Conservation (phyloP, 2,888 invertebrate species). For the Latrodectus elegans region DNA sequence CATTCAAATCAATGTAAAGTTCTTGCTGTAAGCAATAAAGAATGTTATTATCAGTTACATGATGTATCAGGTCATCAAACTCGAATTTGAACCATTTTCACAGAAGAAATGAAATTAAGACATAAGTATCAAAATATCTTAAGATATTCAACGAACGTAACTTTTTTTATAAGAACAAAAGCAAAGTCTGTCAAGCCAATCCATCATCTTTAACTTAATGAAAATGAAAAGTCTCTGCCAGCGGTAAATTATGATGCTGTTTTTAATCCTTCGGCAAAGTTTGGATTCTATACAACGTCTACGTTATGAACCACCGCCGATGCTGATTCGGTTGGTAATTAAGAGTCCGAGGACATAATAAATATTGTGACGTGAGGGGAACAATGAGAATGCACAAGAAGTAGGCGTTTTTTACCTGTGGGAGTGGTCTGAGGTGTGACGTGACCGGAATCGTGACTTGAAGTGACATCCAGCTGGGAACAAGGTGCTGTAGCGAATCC, state of each 20-base stretch:
- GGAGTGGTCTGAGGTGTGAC: slow-evolving; percentile 63
- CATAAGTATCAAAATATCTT: too few relatives aligned
- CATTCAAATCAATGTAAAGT: too few relatives aligned
- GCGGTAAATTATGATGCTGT: not conserved
- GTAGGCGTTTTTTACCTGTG: slow-evolving; percentile 43
- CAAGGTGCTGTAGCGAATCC: slow-evolving; percentile 55
- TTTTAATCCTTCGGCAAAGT: not conserved
- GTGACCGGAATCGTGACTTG: slow-evolving; percentile 64
- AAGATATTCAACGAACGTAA: too few relatives aligned
- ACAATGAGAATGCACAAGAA: slow-evolving; percentile 28
- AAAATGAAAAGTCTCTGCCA: too few relatives aligned
- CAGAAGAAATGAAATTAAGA: too few relatives aligned
- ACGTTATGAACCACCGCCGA: not conserved
- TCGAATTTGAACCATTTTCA: too few relatives aligned
- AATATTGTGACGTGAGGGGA: slow-evolving; percentile 42
- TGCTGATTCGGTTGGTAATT: not conserved
- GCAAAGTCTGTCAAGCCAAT: too few relatives aligned
- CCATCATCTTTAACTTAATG: too few relatives aligned
- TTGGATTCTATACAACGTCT: not conserved
- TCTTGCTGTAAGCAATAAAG: too few relatives aligned
- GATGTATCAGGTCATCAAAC: too few relatives aligned
- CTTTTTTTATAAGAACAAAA: too few relatives aligned
- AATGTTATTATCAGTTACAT: too few relatives aligned
- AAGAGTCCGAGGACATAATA: not conserved
- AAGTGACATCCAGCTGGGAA: slow-evolving; percentile 50